phyloP scores from a whole-genome alignment of 2,113 vertebrate genomes.

The Macroglossus sobrinus region DNA sequence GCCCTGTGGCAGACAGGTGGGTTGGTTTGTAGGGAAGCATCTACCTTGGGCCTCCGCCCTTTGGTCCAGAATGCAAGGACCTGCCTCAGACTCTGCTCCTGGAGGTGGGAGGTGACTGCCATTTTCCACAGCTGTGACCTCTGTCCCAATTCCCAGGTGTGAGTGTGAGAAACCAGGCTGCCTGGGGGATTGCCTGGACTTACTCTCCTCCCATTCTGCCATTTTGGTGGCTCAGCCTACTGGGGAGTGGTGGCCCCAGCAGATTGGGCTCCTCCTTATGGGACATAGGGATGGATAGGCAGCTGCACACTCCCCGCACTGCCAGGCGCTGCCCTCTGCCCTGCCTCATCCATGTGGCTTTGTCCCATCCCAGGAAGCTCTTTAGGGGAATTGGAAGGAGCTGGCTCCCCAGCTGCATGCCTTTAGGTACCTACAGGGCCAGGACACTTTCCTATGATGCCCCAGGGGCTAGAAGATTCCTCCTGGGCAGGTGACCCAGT shows the following conservation, averaged over 20 bases:
- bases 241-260: neutral
- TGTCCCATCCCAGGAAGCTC: neutral
- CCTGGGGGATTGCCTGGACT: neutral
- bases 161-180: neutral
- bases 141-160: rapidly evolving
- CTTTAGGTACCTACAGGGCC: neutral
- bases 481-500: no score
- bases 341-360: neutral
- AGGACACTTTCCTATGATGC: neutral
- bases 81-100: neutral
- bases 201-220: neutral
- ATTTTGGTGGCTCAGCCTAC: neutral
- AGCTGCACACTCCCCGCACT: neutral
- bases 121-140: neutral
- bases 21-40: no score
- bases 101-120: neutral
- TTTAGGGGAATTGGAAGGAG: neutral
- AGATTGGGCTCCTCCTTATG: neutral
- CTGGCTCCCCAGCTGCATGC: neutral
- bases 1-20: no score
- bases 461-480: neutral
- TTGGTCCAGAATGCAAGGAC: neutral
- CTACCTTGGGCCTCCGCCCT: neutral
- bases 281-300: neutral
- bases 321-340: no score